Conservation (phyloP, 92 coral and sea anemone species). For the Siderastrea siderea region DNA sequence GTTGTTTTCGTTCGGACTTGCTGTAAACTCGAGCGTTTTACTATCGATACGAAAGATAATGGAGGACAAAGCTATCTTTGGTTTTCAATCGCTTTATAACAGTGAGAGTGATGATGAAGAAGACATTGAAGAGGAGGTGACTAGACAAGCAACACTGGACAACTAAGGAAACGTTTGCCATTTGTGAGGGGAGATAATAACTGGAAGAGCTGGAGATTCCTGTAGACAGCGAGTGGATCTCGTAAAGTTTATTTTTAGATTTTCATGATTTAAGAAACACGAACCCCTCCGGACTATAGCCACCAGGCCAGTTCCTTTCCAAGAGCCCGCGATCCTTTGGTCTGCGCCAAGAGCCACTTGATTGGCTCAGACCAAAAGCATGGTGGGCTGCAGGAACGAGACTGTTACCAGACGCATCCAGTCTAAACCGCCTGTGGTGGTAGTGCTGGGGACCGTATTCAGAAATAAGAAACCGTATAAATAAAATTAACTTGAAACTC, state of each 20-base stretch:
- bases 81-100: constrained; percentile 86
- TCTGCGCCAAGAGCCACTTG: too few relatives aligned
- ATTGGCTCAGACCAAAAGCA: too few relatives aligned
- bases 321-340: too few relatives aligned
- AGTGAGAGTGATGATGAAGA: constrained; percentile 70
- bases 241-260: neutral
- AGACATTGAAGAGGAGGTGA: constrained; percentile 30
- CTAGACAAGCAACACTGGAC: neutral
- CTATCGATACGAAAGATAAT: constrained; percentile 85
- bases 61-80: constrained; percentile 80
- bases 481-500: too few relatives aligned
- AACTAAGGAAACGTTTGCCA: neutral
- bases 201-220: neutral
- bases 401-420: too few relatives aligned
- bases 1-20: constrained; percentile 89
- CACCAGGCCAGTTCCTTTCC: too few relatives aligned
- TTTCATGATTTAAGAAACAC: too few relatives aligned
- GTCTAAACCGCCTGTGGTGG: too few relatives aligned
- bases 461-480: too few relatives aligned
- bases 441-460: too few relatives aligned
- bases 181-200: neutral
- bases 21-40: constrained; percentile 86
- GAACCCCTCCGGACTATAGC: too few relatives aligned
- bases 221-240: neutral
- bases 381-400: too few relatives aligned